Percentiles rank a stretch among this genome's conserved stretches.
Conservation (phyloP, 2,113 vertebrate genomes). For the Paradoxurus hermaphroditus region DNA sequence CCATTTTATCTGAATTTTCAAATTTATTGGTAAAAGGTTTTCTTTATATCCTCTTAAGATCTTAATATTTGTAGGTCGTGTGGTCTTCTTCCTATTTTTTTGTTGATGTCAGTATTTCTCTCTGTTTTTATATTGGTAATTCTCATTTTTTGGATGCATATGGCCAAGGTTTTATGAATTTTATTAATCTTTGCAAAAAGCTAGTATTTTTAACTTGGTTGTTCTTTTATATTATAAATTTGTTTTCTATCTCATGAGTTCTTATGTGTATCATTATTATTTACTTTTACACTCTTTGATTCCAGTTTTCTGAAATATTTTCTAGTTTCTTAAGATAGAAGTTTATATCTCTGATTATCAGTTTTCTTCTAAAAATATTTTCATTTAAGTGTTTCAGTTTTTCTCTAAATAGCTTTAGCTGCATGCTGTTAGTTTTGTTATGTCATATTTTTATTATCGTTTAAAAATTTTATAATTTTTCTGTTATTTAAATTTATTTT, state of each 20-base stretch:
- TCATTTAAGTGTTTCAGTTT: neutral
- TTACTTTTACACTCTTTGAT: neutral
- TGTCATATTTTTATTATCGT: neutral
- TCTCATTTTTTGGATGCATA: neutral
- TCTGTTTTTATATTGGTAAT: neutral
- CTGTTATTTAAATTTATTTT: neutral
- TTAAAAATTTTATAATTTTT: constrained; percentile 9
- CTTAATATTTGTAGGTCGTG: neutral
- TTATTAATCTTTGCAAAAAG: neutral
- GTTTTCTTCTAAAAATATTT: constrained; percentile 13
- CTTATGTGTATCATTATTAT: neutral
- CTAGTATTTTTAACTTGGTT: neutral
- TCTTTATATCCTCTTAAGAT: neutral
- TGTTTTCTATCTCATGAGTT: neutral
- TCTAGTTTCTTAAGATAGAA: neutral
- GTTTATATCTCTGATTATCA: neutral
- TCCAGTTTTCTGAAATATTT: neutral
- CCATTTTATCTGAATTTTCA: neutral
- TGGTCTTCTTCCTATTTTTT: neutral
- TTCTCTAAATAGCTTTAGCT: neutral
- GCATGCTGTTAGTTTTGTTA: neutral
- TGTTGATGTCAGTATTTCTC: neutral
- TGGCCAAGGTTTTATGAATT: neutral
- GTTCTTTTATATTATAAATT: neutral
- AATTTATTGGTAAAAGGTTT: neutral